Evolutionary conservation across 2,888 invertebrate species (phyloP).

Genomic region (Dasysyrphus tricinctus): DNA sequence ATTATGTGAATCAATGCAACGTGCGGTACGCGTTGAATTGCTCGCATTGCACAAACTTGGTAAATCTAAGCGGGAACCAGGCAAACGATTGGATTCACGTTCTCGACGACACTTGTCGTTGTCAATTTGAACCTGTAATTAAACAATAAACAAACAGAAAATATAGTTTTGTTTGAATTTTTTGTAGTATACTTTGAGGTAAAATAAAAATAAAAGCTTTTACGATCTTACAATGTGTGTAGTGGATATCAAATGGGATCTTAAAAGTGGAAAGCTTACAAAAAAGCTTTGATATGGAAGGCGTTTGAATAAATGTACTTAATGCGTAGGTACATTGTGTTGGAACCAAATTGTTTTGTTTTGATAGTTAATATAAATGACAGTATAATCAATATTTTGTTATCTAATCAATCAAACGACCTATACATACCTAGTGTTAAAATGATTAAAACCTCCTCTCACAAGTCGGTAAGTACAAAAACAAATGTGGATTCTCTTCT

Average conservation of each 20-base stretch:
- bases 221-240: constrained; percentile 50
- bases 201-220: constrained; percentile 19
- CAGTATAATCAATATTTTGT: too few species aligned
- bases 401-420: too few species aligned
- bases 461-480: background rate
- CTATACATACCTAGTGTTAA: too few species aligned
- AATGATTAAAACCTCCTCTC: background rate
- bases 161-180: background rate
- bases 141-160: constrained; percentile 44
- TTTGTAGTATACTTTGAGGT: constrained; percentile 58
- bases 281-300: constrained; percentile 8
- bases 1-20: constrained; percentile 81
- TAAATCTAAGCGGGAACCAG: constrained; percentile 81
- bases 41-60: constrained; percentile 80
- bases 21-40: constrained; percentile 76
- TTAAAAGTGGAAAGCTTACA: constrained; percentile 5
- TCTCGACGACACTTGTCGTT: constrained; percentile 84
- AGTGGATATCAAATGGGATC: too few species aligned
- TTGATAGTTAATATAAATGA: too few species aligned
- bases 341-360: background rate
- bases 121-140: constrained; percentile 83
- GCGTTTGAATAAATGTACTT: background rate
- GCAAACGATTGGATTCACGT: constrained; percentile 79
- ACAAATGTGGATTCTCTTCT: constrained; percentile 43
- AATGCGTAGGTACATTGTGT: background rate